Percentiles rank a stretch among this genome's conserved stretches.
Evolutionary conservation across 2,797 vertebrate genomes (phyloP).

Genomic region (Iguana delicatissima): DNA sequence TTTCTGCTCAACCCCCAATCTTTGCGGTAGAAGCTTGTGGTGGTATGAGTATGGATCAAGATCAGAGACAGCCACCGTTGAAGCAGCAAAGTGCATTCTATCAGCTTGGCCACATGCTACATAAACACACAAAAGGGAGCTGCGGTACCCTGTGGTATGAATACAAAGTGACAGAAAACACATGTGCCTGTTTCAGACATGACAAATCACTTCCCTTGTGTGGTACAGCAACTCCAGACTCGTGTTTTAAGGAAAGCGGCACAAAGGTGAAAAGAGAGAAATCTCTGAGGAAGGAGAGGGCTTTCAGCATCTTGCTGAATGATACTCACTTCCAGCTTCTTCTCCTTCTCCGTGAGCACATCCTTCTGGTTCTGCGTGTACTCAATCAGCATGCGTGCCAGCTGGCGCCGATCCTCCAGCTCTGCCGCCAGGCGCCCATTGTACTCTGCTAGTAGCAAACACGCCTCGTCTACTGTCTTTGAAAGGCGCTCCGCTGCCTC

Average conservation of each 20-base stretch:
- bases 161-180: neutral
- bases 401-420: constrained; percentile 95
- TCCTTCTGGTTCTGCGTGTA: constrained; percentile 97
- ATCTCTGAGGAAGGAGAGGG: neutral
- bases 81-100: neutral
- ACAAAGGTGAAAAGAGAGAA: neutral
- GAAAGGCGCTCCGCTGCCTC: constrained; percentile 96
- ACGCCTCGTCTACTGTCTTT: constrained; percentile 97
- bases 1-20: neutral
- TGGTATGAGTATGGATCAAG: neutral
- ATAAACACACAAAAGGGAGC: neutral
- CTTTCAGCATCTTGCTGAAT: fast-evolving
- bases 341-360: constrained; percentile 93
- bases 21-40: neutral
- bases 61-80: too few relatives aligned
- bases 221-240: too few relatives aligned
- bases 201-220: neutral
- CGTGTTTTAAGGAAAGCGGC: too few relatives aligned
- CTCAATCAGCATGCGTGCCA: constrained; percentile 96
- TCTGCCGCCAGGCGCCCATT: constrained; percentile 96
- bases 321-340: constrained; percentile 91
- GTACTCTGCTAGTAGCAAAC: constrained; percentile 95
- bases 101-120: neutral
- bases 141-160: neutral
- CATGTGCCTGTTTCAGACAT: too few relatives aligned